Conservation (phyloP, 2,888 invertebrate genomes). For the Temnothorax rugatulus region DNA sequence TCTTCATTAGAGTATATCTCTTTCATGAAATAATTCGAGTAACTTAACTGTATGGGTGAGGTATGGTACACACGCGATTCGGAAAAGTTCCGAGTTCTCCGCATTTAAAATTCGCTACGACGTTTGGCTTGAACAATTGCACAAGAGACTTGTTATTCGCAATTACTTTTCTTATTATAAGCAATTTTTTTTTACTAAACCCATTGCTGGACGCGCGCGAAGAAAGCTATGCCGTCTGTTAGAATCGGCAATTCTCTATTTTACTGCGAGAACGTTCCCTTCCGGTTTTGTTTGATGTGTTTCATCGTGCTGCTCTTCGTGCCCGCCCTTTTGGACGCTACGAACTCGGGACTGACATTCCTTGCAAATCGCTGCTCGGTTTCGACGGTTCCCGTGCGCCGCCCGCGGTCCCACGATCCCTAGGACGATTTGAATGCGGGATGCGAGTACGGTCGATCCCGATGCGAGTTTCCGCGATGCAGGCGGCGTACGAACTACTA, state of each 20-base stretch:
- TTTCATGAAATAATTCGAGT: neutral
- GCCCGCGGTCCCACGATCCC: constrained; percentile 67
- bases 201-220: neutral
- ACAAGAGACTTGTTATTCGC: neutral
- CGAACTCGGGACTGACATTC: constrained; percentile 64
- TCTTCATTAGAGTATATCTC: neutral
- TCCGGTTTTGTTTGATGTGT: constrained; percentile 19
- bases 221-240: neutral
- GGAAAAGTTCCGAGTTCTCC: neutral
- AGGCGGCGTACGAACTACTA: constrained; percentile 56
- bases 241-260: neutral
- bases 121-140: neutral
- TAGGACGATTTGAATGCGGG: constrained; percentile 69
- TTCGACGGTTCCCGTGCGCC: constrained; percentile 65
- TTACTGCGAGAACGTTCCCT: neutral
- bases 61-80: neutral
- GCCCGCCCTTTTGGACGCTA: constrained; percentile 24
- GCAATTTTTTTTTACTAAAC: neutral
- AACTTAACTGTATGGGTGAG: neutral
- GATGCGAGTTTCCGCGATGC: constrained; percentile 48
- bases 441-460: constrained; percentile 49
- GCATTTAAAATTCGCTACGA: neutral
- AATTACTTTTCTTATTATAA: neutral
- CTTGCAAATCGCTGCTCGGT: constrained; percentile 64
- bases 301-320: constrained; percentile 2